Evolutionary conservation across 2,797 vertebrate genomes (phyloP), one percentile per base, ranked within the genome.

Genomic region (Sebastes itinus): DNA sequence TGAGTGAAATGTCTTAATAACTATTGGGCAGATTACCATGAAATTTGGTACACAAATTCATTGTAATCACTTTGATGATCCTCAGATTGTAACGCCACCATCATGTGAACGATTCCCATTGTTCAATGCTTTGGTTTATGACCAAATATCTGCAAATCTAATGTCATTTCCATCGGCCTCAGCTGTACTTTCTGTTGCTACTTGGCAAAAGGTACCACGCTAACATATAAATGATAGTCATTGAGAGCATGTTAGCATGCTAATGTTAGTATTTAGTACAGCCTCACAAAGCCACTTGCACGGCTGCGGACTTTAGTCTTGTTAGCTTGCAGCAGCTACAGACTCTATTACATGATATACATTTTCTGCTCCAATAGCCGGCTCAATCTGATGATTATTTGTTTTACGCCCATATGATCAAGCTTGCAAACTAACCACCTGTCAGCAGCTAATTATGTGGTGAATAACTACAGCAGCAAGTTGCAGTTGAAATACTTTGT

Each of bases 401-500:
- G 22, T 70, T 75, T 70, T 70, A n/a, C 14, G 42, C 18, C 22
- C 42, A 30, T 63, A 35, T 61, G 71, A 78, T 73, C 22, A 56
- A 58, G 27, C 60, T n/a, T 68, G 23, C 23, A 81, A 33, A 65
- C 61, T 38, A 73, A 72, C 65, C 83, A 84, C 67, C 73, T 86
- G 83, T 71, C 76, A 75, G 54, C 70, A 49, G 35, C 68, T 84
- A 56, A 85, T 85, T 79, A 78, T 49, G 38, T 28, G 23, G n/a
- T n/a, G 20, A 71, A 61, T 22, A 58, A 78, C 30, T 35, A 20
- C 64, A 42, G 73, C n/a, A 35, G 77, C 16, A n/a, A 61, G 58
- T 62, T 33, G 25, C 13, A 67, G 46, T 33, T 65, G 16, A 72
- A 78, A 52, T 59, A 69, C 65, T 69, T 68, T 54, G 56, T 81